Conservation (phyloP, 2,113 vertebrate genomes). For the Hypomesus transpacificus region DNA sequence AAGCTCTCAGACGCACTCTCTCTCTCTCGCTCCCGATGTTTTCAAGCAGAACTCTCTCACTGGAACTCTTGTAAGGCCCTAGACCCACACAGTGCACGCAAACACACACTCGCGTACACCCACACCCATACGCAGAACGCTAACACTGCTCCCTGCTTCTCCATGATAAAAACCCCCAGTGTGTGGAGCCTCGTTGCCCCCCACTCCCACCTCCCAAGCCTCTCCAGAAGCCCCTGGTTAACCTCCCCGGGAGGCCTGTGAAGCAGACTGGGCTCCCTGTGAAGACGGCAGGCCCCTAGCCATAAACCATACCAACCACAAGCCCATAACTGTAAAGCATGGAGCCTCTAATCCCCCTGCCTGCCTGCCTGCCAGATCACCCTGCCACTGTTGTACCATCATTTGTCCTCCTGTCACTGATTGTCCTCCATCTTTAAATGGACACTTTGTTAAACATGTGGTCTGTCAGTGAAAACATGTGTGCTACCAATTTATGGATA, state of each 20-base stretch:
- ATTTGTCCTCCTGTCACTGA: not conserved
- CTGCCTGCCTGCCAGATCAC: not conserved
- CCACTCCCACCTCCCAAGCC: not conserved
- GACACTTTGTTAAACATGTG: conserved; percentile 1
- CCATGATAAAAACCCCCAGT: not conserved
- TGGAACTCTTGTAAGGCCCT: not conserved
- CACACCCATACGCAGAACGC: not conserved
- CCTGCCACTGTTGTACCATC: not conserved
- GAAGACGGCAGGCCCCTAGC: not conserved
- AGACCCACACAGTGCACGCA: not conserved
- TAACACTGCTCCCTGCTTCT: not conserved
- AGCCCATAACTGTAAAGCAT: not conserved
- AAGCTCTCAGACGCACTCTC: conserved; percentile 29
- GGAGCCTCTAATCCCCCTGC: not conserved
- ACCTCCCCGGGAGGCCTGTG: not conserved
- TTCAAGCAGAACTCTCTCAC: not conserved
- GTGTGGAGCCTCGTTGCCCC: not conserved
- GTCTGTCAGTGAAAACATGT: not conserved
- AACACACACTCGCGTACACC: not conserved
- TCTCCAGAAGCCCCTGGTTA: not conserved
- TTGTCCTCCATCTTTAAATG: not conserved
- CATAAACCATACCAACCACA: conserved; percentile 2
- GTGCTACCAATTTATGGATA: not conserved
- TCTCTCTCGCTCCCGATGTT: not conserved
- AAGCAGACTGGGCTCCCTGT: conserved; percentile 4